Evolutionary conservation across 1,140 invertebrate species (phyloP).

Genomic region (Drosophila navojoa): DNA sequence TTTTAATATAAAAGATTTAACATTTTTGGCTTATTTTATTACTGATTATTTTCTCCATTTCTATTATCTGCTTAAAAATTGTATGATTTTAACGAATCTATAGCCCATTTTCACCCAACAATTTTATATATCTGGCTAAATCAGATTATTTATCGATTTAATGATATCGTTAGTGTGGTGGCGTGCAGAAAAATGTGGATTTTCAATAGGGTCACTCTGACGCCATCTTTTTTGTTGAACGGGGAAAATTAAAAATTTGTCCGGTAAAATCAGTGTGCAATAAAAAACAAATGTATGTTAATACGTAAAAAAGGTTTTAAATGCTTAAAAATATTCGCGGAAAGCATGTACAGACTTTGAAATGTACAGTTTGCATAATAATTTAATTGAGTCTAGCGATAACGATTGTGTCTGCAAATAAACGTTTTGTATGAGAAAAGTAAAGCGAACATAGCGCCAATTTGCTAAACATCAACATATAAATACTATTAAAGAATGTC

Average conservation of each 20-base stretch:
- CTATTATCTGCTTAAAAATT: not conserved
- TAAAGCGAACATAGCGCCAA: conserved; percentile 32
- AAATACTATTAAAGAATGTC: not conserved
- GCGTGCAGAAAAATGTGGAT: conserved; percentile 11
- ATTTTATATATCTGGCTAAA: not conserved
- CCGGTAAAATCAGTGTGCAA: conserved; percentile 64
- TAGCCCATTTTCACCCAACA: too few relatives aligned
- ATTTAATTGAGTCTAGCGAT: conserved; percentile 16
- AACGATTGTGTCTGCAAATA: conserved; percentile 41
- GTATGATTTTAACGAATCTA: too few relatives aligned
- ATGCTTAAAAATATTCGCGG: not conserved
- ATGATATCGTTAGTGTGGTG: conserved; percentile 14
- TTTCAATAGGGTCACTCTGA: conserved; percentile 42
- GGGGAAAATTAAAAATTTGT: conserved; percentile 62
- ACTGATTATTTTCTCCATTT: not conserved
- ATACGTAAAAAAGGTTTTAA: conserved; percentile 12
- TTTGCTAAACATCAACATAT: conserved; percentile 17
- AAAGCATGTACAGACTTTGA: not conserved
- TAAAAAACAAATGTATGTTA: conserved; percentile 54
- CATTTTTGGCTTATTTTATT: not conserved
- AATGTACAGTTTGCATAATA: conserved; percentile 20
- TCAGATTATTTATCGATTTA: conserved; percentile 4
- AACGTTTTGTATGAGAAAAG: conserved; percentile 40
- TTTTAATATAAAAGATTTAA: not conserved
- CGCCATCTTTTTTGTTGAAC: conserved; percentile 58